Conservation (phyloP, 2,888 invertebrate species). For the Synergus umbraculus region DNA sequence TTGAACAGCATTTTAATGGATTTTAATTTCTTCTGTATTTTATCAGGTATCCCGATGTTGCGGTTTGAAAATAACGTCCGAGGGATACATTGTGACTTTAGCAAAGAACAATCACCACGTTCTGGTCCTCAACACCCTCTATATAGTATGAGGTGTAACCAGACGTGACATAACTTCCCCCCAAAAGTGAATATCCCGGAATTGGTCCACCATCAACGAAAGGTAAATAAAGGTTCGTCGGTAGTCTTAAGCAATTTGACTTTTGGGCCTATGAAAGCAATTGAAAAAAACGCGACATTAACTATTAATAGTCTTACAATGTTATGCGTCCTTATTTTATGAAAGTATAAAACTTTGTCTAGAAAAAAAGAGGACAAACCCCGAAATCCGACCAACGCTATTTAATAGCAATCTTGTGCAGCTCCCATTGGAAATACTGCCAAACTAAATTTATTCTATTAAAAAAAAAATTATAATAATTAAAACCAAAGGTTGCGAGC, state of each 20-base stretch:
- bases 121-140: constrained; percentile 95
- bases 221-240: constrained; percentile 60
- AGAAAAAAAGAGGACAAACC: constrained; percentile 57
- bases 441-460: constrained; percentile 66
- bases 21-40: background rate
- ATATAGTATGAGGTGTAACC: constrained; percentile 88
- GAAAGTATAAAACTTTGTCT: constrained; percentile 64
- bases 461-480: constrained; percentile 48
- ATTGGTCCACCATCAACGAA: constrained; percentile 71
- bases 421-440: constrained; percentile 75
- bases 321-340: constrained; percentile 72
- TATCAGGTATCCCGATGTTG: constrained; percentile 96
- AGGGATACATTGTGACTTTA: constrained; percentile 96
- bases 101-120: constrained; percentile 99
- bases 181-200: constrained; percentile 62
- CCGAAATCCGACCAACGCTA: constrained; percentile 70
- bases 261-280: constrained; percentile 75
- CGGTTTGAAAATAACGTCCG: constrained; percentile 97
- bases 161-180: constrained; percentile 66
- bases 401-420: constrained; percentile 69
- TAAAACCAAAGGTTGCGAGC: constrained; percentile 44
- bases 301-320: constrained; percentile 69
- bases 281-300: constrained; percentile 63
- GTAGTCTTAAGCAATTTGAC: constrained; percentile 59
- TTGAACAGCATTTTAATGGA: background rate